Evolutionary conservation across 2,888 invertebrate species (phyloP).

Genomic region (Scaptomyza tumidula): DNA sequence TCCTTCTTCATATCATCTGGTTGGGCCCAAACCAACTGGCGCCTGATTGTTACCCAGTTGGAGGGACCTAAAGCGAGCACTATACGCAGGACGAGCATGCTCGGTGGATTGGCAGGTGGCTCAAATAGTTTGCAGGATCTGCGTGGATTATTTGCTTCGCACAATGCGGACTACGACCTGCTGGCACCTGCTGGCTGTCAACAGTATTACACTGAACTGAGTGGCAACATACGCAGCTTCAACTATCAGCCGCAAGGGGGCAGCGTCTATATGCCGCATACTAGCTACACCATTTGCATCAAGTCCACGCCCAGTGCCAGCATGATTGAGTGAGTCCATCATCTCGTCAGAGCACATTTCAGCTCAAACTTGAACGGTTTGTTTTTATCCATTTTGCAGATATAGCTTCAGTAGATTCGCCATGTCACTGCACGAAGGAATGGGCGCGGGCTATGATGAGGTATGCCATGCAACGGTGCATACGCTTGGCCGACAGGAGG

Average conservation of each 20-base stretch:
- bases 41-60: slow-evolving; percentile 87
- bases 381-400: slow-evolving; percentile 63
- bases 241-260: slow-evolving; percentile 86
- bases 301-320: slow-evolving; percentile 80
- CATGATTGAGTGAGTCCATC: slow-evolving; percentile 76
- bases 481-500: slow-evolving; percentile 85
- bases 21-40: slow-evolving; percentile 84
- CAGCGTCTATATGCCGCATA: slow-evolving; percentile 85
- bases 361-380: too few relatives aligned
- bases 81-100: slow-evolving; percentile 33
- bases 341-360: too few relatives aligned
- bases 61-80: slow-evolving; percentile 84
- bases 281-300: slow-evolving; percentile 88
- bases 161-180: slow-evolving; percentile 77
- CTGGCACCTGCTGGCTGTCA: slow-evolving; percentile 88
- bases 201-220: slow-evolving; percentile 87
- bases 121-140: slow-evolving; percentile 76
- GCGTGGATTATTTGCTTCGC: slow-evolving; percentile 74
- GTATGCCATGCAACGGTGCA: slow-evolving; percentile 86
- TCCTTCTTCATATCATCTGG: slow-evolving; percentile 85
- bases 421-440: slow-evolving; percentile 67
- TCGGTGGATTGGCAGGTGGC: slow-evolving; percentile 47
- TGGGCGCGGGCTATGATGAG: slow-evolving; percentile 83
- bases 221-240: slow-evolving; percentile 86
- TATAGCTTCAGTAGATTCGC: slow-evolving; percentile 71